Evolutionary conservation across 2,113 vertebrate species (phyloP).

Genomic region (Egretta garzetta): DNA sequence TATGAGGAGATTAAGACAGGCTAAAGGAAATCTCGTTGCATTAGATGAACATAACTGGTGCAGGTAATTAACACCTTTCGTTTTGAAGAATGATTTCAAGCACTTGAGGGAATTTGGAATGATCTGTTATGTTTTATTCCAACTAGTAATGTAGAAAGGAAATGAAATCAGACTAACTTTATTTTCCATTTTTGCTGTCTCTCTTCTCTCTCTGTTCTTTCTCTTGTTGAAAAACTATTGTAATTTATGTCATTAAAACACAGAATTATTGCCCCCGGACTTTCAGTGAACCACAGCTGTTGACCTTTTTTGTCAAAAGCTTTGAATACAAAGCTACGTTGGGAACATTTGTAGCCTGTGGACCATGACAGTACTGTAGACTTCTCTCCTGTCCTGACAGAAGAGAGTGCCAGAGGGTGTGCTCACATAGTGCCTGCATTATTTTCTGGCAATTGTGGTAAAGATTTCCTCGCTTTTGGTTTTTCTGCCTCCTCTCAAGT

Average conservation of each 20-base stretch:
- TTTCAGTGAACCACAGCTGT: slow-evolving; percentile 62
- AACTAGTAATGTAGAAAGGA: slow-evolving; percentile 62
- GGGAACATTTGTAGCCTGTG: slow-evolving; percentile 66
- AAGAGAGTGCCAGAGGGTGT: slow-evolving; percentile 40
- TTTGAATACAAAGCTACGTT: slow-evolving; percentile 42
- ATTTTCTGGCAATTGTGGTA: slow-evolving; percentile 56
- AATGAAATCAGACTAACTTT: slow-evolving; percentile 72
- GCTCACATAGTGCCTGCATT: slow-evolving; percentile 46
- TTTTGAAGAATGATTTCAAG: slow-evolving; percentile 49
- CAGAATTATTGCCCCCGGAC: slow-evolving; percentile 54
- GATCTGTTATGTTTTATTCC: slow-evolving; percentile 11
- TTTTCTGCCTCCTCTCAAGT: slow-evolving; percentile 67
- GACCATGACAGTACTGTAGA: slow-evolving; percentile 50
- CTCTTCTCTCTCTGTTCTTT: slow-evolving; percentile 32
- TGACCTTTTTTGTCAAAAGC: slow-evolving; percentile 60
- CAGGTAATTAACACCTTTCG: slow-evolving; percentile 59
- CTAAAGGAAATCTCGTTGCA: neutral
- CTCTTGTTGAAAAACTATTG: slow-evolving; percentile 67
- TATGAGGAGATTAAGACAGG: neutral
- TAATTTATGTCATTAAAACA: slow-evolving; percentile 62
- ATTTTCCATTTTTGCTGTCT: slow-evolving; percentile 57
- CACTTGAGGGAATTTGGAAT: slow-evolving; percentile 34
- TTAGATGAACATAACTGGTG: neutral
- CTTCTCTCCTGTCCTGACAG: slow-evolving; percentile 27
- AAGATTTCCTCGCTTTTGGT: slow-evolving; percentile 43